phyloP scores from a whole-genome alignment of 2,113 vertebrate species.

The Heterotilapia buettikoferi region DNA sequence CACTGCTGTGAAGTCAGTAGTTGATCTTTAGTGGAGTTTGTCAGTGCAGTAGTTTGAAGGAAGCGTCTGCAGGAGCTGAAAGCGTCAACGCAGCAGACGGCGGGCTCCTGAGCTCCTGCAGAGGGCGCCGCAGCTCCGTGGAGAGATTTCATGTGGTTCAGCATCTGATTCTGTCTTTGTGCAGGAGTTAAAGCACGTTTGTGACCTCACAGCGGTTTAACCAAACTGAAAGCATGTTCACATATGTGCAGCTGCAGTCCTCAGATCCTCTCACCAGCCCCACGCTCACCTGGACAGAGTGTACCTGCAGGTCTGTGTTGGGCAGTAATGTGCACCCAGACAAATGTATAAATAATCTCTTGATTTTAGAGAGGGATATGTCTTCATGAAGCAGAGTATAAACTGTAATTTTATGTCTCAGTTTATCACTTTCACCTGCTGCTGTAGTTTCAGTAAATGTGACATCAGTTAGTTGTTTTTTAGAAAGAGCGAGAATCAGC shows the following conservation, averaged over 20 bases:
- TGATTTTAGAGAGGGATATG: background rate
- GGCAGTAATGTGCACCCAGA: background rate
- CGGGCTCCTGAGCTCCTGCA: background rate
- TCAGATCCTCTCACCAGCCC: background rate
- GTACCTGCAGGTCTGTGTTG: background rate
- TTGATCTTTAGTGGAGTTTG: background rate
- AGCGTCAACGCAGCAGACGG: background rate
- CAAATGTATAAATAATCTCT: background rate
- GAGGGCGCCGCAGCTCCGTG: background rate
- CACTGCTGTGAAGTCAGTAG: constrained; percentile 19
- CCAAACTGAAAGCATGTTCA: background rate
- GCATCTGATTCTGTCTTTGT: background rate
- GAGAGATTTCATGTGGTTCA: background rate
- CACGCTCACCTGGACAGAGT: background rate
- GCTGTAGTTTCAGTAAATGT: background rate
- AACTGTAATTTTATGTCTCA: background rate
- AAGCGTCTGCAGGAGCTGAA: background rate
- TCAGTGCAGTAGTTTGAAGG: background rate
- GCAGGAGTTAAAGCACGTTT: background rate
- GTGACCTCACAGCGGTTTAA: background rate
- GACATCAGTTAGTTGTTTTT: background rate
- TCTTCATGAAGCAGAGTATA: background rate
- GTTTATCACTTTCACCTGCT: background rate
- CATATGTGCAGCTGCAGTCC: background rate
- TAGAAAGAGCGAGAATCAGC: background rate